Conservation (phyloP, 2,888 invertebrate genomes). For the Dusona sp. region DNA sequence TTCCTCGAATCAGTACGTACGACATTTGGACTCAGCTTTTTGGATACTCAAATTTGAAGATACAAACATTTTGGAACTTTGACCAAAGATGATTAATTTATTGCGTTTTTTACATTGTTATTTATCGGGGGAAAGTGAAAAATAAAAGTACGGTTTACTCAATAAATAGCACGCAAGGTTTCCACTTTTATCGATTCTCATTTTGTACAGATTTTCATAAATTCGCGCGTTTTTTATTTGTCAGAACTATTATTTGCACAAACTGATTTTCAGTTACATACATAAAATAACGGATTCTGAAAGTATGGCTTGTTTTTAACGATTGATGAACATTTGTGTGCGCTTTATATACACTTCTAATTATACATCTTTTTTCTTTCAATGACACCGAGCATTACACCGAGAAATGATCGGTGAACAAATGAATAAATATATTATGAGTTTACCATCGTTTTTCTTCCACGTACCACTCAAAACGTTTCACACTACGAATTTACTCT, state of each 20-base stretch:
- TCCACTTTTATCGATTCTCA: constrained; percentile 12
- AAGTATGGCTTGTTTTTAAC: not conserved
- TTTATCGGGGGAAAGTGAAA: not conserved
- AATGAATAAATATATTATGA: constrained; percentile 39
- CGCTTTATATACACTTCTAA: constrained; percentile 19
- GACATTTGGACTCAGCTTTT: too few relatives aligned
- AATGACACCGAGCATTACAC: constrained; percentile 27
- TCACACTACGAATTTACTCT: constrained; percentile 22
- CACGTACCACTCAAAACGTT: constrained; percentile 15
- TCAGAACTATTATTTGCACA: not conserved
- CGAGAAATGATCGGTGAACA: constrained; percentile 11
- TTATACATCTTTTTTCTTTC: not conserved
- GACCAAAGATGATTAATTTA: not conserved
- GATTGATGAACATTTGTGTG: constrained; percentile 16
- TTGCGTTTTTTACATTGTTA: not conserved
- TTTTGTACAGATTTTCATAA: constrained; percentile 40
- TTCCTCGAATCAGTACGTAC: too few relatives aligned
- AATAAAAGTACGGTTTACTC: not conserved
- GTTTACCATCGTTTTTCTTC: not conserved
- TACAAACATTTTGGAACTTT: too few relatives aligned
- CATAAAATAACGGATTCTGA: not conserved
- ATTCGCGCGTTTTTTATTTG: not conserved
- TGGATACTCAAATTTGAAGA: too few relatives aligned
- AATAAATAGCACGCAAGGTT: constrained; percentile 5
- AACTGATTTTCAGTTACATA: not conserved